Percentiles rank a stretch among this genome's conserved stretches.
Conservation (phyloP, 2,113 vertebrate genomes). For the Perognathus longimembris region DNA sequence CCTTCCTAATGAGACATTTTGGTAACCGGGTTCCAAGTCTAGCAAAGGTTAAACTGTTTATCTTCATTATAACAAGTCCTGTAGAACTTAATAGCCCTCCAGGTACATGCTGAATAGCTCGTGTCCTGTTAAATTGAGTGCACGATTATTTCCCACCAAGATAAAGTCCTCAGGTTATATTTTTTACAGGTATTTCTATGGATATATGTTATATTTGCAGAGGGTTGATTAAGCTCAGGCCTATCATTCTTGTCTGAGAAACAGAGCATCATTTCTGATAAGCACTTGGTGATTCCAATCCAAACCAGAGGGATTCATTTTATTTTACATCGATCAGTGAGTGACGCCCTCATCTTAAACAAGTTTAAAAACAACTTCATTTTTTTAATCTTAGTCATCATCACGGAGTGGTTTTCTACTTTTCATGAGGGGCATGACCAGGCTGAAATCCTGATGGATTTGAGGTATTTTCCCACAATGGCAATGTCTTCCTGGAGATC, state of each 20-base stretch:
- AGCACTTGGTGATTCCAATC: background rate
- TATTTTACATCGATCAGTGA: slow-evolving; percentile 24
- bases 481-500: background rate
- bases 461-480: background rate
- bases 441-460: background rate
- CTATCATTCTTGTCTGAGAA: slow-evolving; percentile 32
- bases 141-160: background rate
- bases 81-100: slow-evolving; percentile 21
- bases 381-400: slow-evolving; percentile 18
- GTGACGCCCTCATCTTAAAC: background rate
- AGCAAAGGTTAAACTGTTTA: slow-evolving; percentile 64
- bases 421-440: background rate
- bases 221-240: background rate
- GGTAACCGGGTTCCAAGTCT: background rate
- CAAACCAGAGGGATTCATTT: background rate
- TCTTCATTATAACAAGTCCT: slow-evolving; percentile 64
- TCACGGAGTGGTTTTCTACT: background rate
- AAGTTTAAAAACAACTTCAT: slow-evolving; percentile 8
- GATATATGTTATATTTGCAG: background rate
- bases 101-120: slow-evolving; percentile 9
- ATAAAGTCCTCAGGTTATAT: slow-evolving; percentile 29
- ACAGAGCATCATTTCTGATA: slow-evolving; percentile 35
- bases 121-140: slow-evolving; percentile 32
- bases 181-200: slow-evolving; percentile 30
- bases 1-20: slow-evolving; percentile 61